These are phyloP conservation scores for Merops nubicus DNA, from an alignment of 2,113 vertebrate genomes.

Conservation along the genomic window DNA sequence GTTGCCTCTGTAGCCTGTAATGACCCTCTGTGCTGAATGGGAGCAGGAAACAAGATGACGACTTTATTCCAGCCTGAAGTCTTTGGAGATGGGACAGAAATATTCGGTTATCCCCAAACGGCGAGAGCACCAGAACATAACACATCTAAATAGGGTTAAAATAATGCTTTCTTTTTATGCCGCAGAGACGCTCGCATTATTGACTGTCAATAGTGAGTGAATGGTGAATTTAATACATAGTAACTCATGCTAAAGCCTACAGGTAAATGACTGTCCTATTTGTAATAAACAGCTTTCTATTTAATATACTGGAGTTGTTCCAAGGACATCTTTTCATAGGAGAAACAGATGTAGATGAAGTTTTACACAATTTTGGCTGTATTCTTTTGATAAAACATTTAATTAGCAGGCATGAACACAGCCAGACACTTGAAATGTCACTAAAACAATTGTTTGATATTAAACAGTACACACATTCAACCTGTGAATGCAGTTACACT, in stretches of 20 bases:
- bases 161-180: neutral
- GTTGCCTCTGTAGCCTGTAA: neutral
- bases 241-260: slow-evolving; percentile 69
- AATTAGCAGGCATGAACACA: slow-evolving; percentile 82
- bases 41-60: accelerated
- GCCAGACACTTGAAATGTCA: slow-evolving; percentile 75
- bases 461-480: slow-evolving; percentile 75
- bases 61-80: neutral
- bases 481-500: slow-evolving; percentile 70
- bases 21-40: neutral
- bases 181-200: slow-evolving; percentile 46
- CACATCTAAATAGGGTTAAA: neutral
- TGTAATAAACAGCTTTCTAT: slow-evolving; percentile 71
- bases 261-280: slow-evolving; percentile 76
- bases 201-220: slow-evolving; percentile 46
- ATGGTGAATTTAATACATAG: slow-evolving; percentile 52
- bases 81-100: neutral
- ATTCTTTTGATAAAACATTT: slow-evolving; percentile 76
- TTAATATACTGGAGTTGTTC: slow-evolving; percentile 80
- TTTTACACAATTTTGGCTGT: slow-evolving; percentile 79
- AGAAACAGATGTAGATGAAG: slow-evolving; percentile 83
- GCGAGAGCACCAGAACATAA: neutral
- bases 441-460: slow-evolving; percentile 83
- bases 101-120: neutral
- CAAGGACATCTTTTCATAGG: slow-evolving; percentile 83